Conservation (phyloP, 2,113 vertebrate species). For the Platichthys flesus region DNA sequence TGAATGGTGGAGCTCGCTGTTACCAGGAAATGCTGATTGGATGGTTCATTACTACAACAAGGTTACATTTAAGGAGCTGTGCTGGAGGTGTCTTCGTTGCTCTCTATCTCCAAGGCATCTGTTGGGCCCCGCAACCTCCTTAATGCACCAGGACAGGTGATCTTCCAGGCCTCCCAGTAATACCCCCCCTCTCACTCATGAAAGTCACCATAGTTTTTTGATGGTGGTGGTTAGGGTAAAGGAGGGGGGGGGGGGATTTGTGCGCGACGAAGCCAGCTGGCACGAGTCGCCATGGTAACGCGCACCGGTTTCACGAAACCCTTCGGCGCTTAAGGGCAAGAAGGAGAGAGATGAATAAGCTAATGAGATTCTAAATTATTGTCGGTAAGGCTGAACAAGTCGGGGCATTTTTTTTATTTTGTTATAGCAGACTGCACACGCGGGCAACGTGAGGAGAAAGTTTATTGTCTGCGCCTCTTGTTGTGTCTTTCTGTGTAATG, state of each 20-base stretch:
- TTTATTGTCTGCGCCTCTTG: conserved; percentile 60
- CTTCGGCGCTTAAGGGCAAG: conserved; percentile 72
- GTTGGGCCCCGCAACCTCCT: too few relatives aligned
- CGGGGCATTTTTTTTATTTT: conserved; percentile 24
- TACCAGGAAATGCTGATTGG: too few relatives aligned
- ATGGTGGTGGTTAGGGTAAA: too few relatives aligned
- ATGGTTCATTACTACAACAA: too few relatives aligned
- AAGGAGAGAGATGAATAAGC: conserved; percentile 72
- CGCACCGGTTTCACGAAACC: conserved; percentile 72
- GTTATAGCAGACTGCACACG: conserved; percentile 42
- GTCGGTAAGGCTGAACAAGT: conserved; percentile 67
- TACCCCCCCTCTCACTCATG: too few relatives aligned
- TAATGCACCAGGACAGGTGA: too few relatives aligned
- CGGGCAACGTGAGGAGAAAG: conserved; percentile 67
- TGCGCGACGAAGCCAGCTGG: conserved; percentile 70
- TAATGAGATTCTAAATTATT: conserved; percentile 78
- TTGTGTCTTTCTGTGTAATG: conserved; percentile 44
- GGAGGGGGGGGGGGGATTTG: background rate
- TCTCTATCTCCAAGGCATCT: too few relatives aligned
- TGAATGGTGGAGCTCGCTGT: too few relatives aligned
- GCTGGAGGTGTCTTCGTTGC: too few relatives aligned
- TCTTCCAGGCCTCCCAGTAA: too few relatives aligned
- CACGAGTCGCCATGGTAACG: conserved; percentile 79
- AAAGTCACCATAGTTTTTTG: too few relatives aligned
- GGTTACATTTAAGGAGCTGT: too few relatives aligned